These are phyloP conservation scores for Clinocottus analis DNA, from an alignment of 2,113 vertebrate genomes.

Conservation along the genomic window DNA sequence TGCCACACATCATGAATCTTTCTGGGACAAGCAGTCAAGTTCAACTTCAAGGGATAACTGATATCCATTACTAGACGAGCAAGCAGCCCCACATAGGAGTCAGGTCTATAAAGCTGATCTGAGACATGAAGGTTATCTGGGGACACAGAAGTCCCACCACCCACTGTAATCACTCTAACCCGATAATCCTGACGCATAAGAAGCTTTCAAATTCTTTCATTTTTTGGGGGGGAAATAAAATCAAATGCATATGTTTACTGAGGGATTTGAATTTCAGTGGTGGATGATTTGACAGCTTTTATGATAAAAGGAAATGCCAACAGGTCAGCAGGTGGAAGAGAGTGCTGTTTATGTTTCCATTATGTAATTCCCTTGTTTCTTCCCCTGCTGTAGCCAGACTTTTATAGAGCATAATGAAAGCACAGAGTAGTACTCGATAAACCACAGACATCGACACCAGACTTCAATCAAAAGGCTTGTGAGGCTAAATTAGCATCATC, in stretches of 20 bases:
- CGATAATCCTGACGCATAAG: background rate
- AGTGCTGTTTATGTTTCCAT: conserved; percentile 13
- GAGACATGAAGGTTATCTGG: conserved; percentile 35
- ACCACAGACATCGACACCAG: conserved; percentile 11
- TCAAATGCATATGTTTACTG: background rate
- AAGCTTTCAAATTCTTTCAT: background rate
- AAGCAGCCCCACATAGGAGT: conserved; percentile 18
- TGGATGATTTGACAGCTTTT: background rate
- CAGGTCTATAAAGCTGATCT: conserved; percentile 10
- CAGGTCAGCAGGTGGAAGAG: conserved; percentile 14
- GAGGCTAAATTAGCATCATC: conserved; percentile 23
- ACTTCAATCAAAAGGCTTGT: conserved; percentile 41
- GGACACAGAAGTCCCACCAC: conserved; percentile 33
- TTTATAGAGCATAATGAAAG: conserved; percentile 21
- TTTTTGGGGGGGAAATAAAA: background rate
- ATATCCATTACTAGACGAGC: conserved; percentile 26
- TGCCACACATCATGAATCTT: conserved; percentile 66
- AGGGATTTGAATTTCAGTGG: background rate
- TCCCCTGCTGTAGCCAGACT: conserved; percentile 6
- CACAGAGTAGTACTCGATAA: conserved; percentile 5
- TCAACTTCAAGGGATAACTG: conserved; percentile 49
- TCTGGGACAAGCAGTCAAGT: conserved; percentile 49
- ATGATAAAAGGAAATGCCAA: conserved; percentile 10
- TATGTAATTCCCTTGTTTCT: conserved; percentile 28
- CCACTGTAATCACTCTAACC: conserved; percentile 13